A percentile compares a stretch with the other conserved stretches of the same genome.
These are phyloP conservation scores for Euwallacea similis DNA, from an alignment of 1,140 invertebrate genomes.

Conservation along the genomic window DNA sequence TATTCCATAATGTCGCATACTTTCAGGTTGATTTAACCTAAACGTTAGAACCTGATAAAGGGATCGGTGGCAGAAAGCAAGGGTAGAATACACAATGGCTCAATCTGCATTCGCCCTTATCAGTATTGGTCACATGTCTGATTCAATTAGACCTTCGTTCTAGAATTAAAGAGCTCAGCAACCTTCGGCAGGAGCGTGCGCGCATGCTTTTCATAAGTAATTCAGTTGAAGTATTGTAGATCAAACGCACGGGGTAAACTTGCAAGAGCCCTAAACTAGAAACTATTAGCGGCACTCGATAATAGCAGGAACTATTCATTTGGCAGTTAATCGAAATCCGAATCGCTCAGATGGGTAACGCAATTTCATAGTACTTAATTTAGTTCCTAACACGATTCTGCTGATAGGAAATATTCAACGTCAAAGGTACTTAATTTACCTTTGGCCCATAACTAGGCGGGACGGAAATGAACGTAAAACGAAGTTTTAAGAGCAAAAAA, in stretches of 20 bases:
- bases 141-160: conserved; percentile 10
- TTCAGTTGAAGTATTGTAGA: no score
- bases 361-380: conserved; percentile 6
- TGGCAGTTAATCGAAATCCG: conserved; percentile 1
- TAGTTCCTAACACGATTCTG: background rate
- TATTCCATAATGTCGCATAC: background rate
- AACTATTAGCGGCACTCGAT: no score
- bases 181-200: no score
- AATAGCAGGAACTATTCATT: background rate
- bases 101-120: conserved; percentile 13
- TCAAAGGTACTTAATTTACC: no score
- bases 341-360: background rate
- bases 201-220: no score
- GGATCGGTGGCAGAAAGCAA: background rate
- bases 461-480: no score
- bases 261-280: no score
- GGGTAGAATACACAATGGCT: conserved; percentile 13
- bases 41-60: conserved; percentile 12
- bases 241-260: no score
- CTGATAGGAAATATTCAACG: no score
- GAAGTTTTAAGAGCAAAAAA: no score
- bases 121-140: conserved; percentile 12
- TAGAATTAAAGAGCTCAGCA: no score
- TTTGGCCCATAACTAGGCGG: no score
- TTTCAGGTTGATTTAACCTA: background rate